Percentiles rank a stretch among this genome's conserved stretches.
Conservation (phyloP, 92 coral and sea anemone genomes). For the Zoanthus solanderi region DNA sequence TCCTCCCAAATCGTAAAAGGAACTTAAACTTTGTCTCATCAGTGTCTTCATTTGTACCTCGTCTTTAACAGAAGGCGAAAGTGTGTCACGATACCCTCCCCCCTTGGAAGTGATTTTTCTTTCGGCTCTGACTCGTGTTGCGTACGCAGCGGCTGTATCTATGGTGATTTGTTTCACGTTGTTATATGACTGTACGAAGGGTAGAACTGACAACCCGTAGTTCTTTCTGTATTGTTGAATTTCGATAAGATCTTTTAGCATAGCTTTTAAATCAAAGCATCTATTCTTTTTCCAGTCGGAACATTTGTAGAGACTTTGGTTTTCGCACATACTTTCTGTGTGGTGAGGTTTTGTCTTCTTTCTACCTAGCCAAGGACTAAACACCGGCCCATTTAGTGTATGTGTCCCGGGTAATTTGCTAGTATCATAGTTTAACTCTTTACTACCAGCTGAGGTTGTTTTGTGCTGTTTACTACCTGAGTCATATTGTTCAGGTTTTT, state of each 20-base stretch:
- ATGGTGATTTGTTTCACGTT: constrained; percentile 55
- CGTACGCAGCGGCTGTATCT: constrained; percentile 56
- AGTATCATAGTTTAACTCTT: neutral
- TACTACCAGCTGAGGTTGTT: neutral
- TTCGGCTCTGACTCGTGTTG: constrained; percentile 25
- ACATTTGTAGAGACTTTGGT: constrained; percentile 2
- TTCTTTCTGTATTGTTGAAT: constrained; percentile 39
- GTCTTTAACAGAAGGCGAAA: constrained; percentile 51
- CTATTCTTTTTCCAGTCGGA: constrained; percentile 54
- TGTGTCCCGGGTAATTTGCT: neutral
- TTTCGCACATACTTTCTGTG: neutral
- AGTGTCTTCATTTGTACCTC: constrained; percentile 53
- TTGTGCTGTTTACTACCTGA: neutral
- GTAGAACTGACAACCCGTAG: constrained; percentile 41
- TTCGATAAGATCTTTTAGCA: constrained; percentile 51
- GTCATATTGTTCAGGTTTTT: neutral
- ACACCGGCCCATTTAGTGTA: neutral
- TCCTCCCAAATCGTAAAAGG: constrained; percentile 61
- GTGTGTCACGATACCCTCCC: constrained; percentile 52
- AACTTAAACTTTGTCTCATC: constrained; percentile 47
- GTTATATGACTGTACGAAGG: constrained; percentile 42
- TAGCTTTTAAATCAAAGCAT: constrained; percentile 56
- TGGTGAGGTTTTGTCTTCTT: constrained; percentile 31
- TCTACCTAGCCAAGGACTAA: constrained; percentile 53
- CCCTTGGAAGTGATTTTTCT: constrained; percentile 51